Evolutionary conservation across 1,140 invertebrate species (phyloP), one percentile per base, ranked within the genome.

Genomic region (Papilio polytes): DNA sequence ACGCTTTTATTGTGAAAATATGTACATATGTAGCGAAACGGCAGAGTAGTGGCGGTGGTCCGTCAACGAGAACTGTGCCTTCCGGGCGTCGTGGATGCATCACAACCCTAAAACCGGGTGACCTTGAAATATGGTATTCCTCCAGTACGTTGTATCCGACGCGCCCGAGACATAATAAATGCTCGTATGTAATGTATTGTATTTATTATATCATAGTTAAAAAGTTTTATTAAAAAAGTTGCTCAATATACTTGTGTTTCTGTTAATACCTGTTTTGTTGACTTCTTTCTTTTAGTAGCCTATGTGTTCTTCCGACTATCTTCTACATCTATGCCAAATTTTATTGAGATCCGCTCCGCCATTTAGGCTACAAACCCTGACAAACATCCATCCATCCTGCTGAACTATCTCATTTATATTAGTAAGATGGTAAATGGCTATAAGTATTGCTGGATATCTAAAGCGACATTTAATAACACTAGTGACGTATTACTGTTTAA

Each of bases 191-290:
- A 89, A 90, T 93, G 91, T 94, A 93, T 92, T 93, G 90, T 93
- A 94, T 91, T 93, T 92, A 90, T 89, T 90, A 91, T 90, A 93
- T 92, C 86, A 93, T 94, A 94, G 92, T 93, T 93, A 90, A 91
- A 88, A 91, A 90, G 83, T 90, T 92, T 92, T 89, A 90, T 94
- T 89, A 94, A 91, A 94, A 92, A 90, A 93, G 92, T 94, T 94
- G 92, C 92, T 93, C 92, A 94, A 93, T 92, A 85, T 13, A 41
- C 26, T 73, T 84, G 82, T 80, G 74, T 84, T 90, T 90, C 89
- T 41, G 79, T 83, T 88, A 48, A 36, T 12, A 15, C 13, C 59
- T 26, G 12, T 6, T 53, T 18, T 53, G 18, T 41, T 7, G 18
- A 15, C 18, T 53, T n/a, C n/a, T n/a, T n/a, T n/a, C n/a, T n/a